Conservation (phyloP, 1,140 invertebrate genomes). For the Diachasma alloeum region DNA sequence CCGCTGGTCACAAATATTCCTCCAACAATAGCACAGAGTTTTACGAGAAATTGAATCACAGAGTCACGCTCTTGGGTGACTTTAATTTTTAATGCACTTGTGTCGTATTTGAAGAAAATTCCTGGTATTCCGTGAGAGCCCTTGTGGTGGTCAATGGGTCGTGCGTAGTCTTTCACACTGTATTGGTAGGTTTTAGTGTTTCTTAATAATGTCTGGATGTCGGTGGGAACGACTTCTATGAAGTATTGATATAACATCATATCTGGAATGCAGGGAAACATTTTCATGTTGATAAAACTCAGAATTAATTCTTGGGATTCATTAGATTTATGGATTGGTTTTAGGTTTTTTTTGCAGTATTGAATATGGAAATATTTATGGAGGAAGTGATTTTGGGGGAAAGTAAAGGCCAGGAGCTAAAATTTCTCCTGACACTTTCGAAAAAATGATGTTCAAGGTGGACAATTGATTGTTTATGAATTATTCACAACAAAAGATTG, state of each 20-base stretch:
- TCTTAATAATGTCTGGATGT: conserved; percentile 78
- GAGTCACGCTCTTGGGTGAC: conserved; percentile 85
- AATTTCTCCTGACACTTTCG: too few relatives aligned
- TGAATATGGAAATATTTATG: too few relatives aligned
- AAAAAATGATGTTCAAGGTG: too few relatives aligned
- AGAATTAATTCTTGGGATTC: neutral
- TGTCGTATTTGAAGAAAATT: conserved; percentile 95
- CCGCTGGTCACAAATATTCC: conserved; percentile 88
- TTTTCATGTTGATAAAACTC: neutral
- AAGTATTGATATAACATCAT: conserved; percentile 92
- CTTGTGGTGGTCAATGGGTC: conserved; percentile 76
- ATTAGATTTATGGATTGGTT: too few relatives aligned
- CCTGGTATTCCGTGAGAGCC: conserved; percentile 93
- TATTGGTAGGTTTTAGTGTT: conserved; percentile 89
- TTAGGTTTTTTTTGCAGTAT: too few relatives aligned
- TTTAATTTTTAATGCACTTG: conserved; percentile 86
- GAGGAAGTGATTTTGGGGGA: too few relatives aligned
- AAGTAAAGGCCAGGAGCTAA: too few relatives aligned
- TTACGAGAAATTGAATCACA: conserved; percentile 81
- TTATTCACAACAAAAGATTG: too few relatives aligned
- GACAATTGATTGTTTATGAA: too few relatives aligned
- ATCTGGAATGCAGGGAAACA: conserved; percentile 64
- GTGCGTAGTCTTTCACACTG: conserved; percentile 86
- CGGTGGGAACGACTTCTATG: conserved; percentile 93
- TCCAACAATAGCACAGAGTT: conserved; percentile 88